Evolutionary conservation across 1,140 invertebrate genomes (phyloP), one percentile per base, ranked within the genome.

Genomic region (Apis dorsata): DNA sequence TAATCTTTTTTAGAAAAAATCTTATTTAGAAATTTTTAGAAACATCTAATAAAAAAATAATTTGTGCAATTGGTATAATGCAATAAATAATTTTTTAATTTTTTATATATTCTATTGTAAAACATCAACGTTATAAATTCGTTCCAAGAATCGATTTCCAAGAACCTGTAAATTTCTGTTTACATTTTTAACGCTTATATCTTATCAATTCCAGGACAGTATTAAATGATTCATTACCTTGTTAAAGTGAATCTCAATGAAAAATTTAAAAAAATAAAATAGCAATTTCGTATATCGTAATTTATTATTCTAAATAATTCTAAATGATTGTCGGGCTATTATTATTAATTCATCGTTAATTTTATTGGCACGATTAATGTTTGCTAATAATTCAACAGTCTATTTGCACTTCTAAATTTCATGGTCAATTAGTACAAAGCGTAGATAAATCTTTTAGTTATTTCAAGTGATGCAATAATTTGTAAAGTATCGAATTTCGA

Each of bases 161-260:
- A 44, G 10, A 62, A 21, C 8, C 13, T 17, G n/a, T 0, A 34
- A 74, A 62, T 74, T 74, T 73, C 7, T 49, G 34, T n/a, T 57
- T 72, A n/a, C n/a, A 34, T 49, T 62, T 21, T 62, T 24, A 60
- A 62, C 57, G 34, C n/a, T 10, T 8, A 21, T 75, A 75, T 62
- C 72, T 75, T 75, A 75, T 75, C 72, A 62, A 21, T 11, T 15
- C 2, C 72, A 74, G 55, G 34, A 13, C 3, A 21, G 34, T 75
- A 75, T 75, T 15, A 17, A 72, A 72, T 72, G 28, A 28, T n/a
- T 13, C 21, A 24, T 17, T 12, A 51, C 15, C 2, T 55, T 44
- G 9, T 17, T 49, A 3, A 62, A 21, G 12, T 9, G 13, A 49
- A 10, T 19, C 5, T 24, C 9, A 9, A 53, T 53, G 17, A 24